phyloP scores from a whole-genome alignment of 2,888 invertebrate genomes.

The Lacanobia wlatinum region DNA sequence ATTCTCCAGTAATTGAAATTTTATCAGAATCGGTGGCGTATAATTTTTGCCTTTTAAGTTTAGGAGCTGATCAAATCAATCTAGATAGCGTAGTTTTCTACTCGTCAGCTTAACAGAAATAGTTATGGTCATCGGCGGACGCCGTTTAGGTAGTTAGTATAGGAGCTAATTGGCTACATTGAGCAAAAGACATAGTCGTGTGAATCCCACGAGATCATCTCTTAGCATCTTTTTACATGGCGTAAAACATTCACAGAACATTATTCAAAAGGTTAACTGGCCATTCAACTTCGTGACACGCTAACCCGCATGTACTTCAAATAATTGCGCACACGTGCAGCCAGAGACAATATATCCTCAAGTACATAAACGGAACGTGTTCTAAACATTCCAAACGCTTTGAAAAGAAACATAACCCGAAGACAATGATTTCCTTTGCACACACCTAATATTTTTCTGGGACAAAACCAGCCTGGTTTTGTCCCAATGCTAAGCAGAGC shows the following conservation, averaged over 20 bases:
- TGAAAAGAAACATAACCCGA: background rate
- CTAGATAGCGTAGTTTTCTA: too few relatives aligned
- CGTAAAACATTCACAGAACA: background rate
- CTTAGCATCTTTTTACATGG: background rate
- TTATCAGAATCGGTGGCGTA: too few relatives aligned
- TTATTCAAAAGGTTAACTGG: background rate
- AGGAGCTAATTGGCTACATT: too few relatives aligned
- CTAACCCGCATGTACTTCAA: background rate
- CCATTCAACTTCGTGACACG: slow-evolving; percentile 6
- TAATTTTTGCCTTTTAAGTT: too few relatives aligned
- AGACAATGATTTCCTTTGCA: background rate
- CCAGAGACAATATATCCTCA: slow-evolving; percentile 15
- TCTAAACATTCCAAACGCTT: background rate
- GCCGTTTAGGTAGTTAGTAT: too few relatives aligned
- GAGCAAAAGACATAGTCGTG: too few relatives aligned
- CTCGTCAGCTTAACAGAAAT: too few relatives aligned
- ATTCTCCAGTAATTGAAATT: too few relatives aligned
- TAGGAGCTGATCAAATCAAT: too few relatives aligned
- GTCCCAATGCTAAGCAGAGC: background rate
- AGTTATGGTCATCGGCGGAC: too few relatives aligned
- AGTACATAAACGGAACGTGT: slow-evolving; percentile 5
- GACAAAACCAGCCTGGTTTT: too few relatives aligned
- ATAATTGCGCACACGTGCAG: slow-evolving; percentile 9
- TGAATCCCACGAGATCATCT: too few relatives aligned
- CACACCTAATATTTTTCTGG: background rate